Evolutionary conservation across 2,888 invertebrate genomes (phyloP), one percentile per base, ranked within the genome.

Genomic region (Limnephilus auricula): DNA sequence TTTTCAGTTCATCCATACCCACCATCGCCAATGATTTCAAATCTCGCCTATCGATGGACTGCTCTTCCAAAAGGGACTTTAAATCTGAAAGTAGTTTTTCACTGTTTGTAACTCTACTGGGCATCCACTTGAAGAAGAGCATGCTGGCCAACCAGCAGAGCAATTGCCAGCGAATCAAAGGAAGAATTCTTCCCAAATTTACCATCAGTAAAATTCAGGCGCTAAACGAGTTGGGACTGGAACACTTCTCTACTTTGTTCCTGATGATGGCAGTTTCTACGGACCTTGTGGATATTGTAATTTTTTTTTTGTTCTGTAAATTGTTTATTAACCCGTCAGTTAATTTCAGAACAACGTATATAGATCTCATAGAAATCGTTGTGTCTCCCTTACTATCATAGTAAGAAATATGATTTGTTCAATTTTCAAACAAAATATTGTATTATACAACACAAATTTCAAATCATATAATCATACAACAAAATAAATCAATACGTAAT

Each of bases 101-200:
- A 30, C 85, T 93, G 37, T 94, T 94, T 90, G 89, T 94, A 32
- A 90, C 91, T 25, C 86, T 94, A 31, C 87, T 94, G 34, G 93
- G 93, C 13, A 80, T 92, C 0, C 92, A 93, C 89, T 91, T 93
- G 79, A 93, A 93, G 79, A 91, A 92, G 50, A 92, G 93, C 79
- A 30, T 92, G n/a, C 13, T 80, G 6, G 37, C 90, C 34, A 93
- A 93, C 34, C 93, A 93, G 89, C 90, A 78, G 2, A 91, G 91
- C 86, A 92, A 93, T 32, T 93, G 93, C 80, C 93, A 93, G 87
- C 91, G 92, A 79, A 92, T 93, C 25, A 93, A 93, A 89, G 93
- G 97, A 0, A 95, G 97, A 90, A 95, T 97, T 92, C 96, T 96
- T 93, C 96, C 96, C 0, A 97, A 97, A 94, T 96, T 97, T 92